Base-by-base conservation (phyloP, 2,797 vertebrate genomes). In the Cynopterus sphinx region DNA sequence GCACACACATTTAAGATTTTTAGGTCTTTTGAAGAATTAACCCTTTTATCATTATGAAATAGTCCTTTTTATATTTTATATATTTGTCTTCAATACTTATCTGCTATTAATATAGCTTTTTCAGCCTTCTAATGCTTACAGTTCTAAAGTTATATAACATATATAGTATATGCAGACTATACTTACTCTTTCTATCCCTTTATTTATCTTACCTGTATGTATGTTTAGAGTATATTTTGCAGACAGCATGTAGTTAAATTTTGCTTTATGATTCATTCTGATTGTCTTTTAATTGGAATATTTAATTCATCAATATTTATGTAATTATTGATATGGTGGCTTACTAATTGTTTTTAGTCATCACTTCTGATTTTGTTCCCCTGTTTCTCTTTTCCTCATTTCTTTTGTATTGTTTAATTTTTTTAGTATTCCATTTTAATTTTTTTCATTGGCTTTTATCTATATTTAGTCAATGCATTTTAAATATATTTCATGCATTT, bases 211-310 rank as follows among this genome's bases (percentile, higher is more conserved):
- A 61, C 21, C 1, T 53, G 1, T 51, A 53, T 55, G 90, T 49
- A 33, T 63, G 33, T 83, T 83, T 95, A 49, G 13, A 61, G 3
- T 21, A 46, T 65, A n/a, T 86, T 5, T 82, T 87, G 3, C 46
- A 94, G 39, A 75, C 0, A 87, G 11, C 15, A 55, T 43, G 17
- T 7, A 33, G 2, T 41, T 81, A 13, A 46, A 4, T 78, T 24
- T 97, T 77, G 19, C 31, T 75, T 70, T 84, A 79, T 41, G 49
- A 81, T 79, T 91, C 36, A 84, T 88, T 87, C 24, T 83, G n/a
- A 84, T 5, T 81, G 16, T 90, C 12, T 57, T 85, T 87, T 87
- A 81, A 90, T 43, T 77, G 26, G 19, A 87, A 22, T n/a, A 2
- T 77, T 89, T 90, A 57, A 39, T 51, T 2, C 9, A 67, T 71